These are phyloP conservation scores for Cynocephalus volans DNA, from an alignment of 2,113 vertebrate genomes.

Conservation along the genomic window DNA sequence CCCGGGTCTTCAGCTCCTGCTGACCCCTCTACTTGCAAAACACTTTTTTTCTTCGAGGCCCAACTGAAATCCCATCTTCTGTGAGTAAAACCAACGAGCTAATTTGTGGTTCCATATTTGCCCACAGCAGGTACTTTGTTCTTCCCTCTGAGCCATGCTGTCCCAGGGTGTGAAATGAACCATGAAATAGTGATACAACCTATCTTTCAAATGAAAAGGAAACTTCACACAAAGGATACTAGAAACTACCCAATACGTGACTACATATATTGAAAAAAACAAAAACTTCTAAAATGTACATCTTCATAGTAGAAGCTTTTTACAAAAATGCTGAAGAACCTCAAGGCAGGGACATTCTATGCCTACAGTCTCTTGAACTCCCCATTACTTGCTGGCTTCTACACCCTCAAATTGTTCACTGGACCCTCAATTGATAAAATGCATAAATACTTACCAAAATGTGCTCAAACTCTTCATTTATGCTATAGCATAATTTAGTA, in stretches of 20 bases:
- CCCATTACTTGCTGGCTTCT: not conserved
- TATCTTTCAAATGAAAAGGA: not conserved
- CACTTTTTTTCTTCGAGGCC: not conserved
- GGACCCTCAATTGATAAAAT: not conserved
- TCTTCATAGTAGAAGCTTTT: not conserved
- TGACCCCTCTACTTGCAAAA: not conserved
- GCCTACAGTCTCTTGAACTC: not conserved
- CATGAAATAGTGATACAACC: not conserved
- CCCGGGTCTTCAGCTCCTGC: not conserved
- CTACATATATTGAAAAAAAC: not conserved
- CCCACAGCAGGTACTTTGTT: not conserved
- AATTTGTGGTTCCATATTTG: too few relatives aligned
- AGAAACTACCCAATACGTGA: not conserved
- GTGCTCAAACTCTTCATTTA: not conserved
- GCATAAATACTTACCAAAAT: not conserved
- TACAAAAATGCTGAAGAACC: not conserved
- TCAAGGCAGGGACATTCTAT: not conserved
- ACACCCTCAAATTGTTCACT: not conserved
- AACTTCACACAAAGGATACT: not conserved
- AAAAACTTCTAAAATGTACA: not conserved
- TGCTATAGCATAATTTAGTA: not conserved
- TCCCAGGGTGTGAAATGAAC: not conserved
- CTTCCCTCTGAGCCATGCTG: not conserved
- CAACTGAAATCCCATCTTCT: not conserved
- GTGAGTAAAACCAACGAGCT: not conserved